Base-by-base conservation (phyloP, 2,888 invertebrate genomes). In the Lutraria lutraria region DNA sequence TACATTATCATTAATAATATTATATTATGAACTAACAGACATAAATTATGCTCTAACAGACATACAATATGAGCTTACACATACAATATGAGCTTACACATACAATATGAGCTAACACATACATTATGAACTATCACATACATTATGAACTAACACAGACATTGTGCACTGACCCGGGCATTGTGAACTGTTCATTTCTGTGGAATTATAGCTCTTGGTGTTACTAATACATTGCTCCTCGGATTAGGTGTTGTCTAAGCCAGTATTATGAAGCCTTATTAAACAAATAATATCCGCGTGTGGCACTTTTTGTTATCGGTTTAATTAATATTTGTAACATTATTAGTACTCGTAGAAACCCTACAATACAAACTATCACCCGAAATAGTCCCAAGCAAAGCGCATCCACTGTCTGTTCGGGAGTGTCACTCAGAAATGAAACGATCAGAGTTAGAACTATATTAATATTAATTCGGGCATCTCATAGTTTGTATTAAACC, bases 271-370 rank as follows among this genome's bases (percentile, higher is more conserved):
- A 84, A 84, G 72, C 84, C 84, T 53, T 84, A 84, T 54, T 54
- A 84, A 52, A 54, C 68, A 76, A 34, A 84, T 52, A 72, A 84
- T 84, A 84, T 84, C 84, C 84, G 84, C 54, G 43, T 19, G 63
- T 63, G 63, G 53, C 54, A 54, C 54, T 68, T 84, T 84, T 84
- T 84, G 76, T 84, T 76, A 84, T 84, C 84, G 1, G n/a, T 84
- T 76, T 84, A 76, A 84, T 84, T 84, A 84, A 19, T 53, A 72
- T 72, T 76, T 31, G 72, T 84, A 84, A 84, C 54, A 84, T 54
- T 54, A 31, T 52, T 53, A 54, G 54, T 21, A 31, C 84, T 84
- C 76, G 13, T 34, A 6, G 76, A 76, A 76, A 31, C 76, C 76
- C 19, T 6, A 16, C 16, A 76, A 76, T 8, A 16, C 19, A 16